Evolutionary conservation across 2,113 vertebrate genomes (phyloP).

Genomic region (Pteropus alecto): DNA sequence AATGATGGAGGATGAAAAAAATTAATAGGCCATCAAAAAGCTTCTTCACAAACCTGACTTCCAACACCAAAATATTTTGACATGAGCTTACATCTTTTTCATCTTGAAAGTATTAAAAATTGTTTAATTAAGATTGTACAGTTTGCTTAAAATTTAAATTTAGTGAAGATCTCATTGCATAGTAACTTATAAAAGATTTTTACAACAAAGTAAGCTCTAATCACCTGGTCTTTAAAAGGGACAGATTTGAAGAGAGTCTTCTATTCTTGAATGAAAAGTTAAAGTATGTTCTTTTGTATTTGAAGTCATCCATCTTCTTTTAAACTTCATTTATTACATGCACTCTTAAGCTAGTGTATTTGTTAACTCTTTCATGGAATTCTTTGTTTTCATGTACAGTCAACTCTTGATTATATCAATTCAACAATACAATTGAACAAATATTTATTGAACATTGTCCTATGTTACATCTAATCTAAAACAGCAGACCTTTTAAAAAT

Average conservation of each 20-base stretch:
- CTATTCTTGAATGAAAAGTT: conserved; percentile 41
- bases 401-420: conserved; percentile 64
- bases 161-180: background rate
- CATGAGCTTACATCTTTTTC: background rate
- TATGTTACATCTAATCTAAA: conserved; percentile 53
- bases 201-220: background rate
- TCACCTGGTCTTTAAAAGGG: conserved; percentile 38
- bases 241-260: conserved; percentile 39
- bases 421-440: conserved; percentile 67
- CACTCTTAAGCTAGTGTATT: conserved; percentile 42
- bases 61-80: conserved; percentile 18
- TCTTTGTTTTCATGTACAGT: conserved; percentile 65
- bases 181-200: conserved; percentile 46
- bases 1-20: conserved; percentile 21
- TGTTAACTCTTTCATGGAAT: conserved; percentile 22
- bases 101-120: conserved; percentile 10
- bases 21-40: background rate
- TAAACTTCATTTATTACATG: conserved; percentile 25
- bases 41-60: background rate
- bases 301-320: conserved; percentile 39
- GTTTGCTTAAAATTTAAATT: conserved; percentile 51
- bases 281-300: conserved; percentile 56
- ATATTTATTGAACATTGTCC: conserved; percentile 66
- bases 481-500: conserved; percentile 62
- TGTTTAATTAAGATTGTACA: conserved; percentile 1